These are phyloP conservation scores for Rhyacophila brunnea DNA, from an alignment of 1,140 invertebrate species.

Conservation along the genomic window DNA sequence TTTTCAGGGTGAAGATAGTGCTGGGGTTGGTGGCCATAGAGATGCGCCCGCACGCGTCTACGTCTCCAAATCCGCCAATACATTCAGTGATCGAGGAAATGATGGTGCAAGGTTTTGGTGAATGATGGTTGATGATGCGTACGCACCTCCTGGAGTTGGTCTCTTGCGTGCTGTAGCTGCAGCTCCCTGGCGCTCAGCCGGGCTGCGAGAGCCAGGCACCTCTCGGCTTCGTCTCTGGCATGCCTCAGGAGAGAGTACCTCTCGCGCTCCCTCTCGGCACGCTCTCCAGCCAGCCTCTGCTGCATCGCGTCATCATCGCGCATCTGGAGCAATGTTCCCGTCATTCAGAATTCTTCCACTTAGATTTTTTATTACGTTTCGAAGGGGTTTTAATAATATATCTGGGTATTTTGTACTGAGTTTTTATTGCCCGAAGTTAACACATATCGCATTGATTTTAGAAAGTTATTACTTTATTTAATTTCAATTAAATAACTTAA, in stretches of 20 bases:
- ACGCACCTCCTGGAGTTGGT: slow-evolving; percentile 75
- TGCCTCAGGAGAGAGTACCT: slow-evolving; percentile 84
- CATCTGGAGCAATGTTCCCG: slow-evolving; percentile 50
- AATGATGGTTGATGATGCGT: slow-evolving; percentile 13
- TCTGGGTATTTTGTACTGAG: too few species aligned
- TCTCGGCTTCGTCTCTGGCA: slow-evolving; percentile 85
- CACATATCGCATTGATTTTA: too few species aligned
- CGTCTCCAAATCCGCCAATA: too few species aligned
- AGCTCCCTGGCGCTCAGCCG: slow-evolving; percentile 83
- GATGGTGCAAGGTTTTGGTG: background rate
- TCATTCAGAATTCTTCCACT: background rate
- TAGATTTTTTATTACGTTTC: too few species aligned
- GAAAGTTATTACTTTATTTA: too few species aligned
- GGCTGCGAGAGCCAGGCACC: slow-evolving; percentile 79
- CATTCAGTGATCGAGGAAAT: too few species aligned
- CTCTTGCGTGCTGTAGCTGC: slow-evolving; percentile 78
- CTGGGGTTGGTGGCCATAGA: too few species aligned
- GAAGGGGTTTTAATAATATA: too few species aligned
- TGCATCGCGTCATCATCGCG: slow-evolving; percentile 40
- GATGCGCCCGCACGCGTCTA: too few species aligned
- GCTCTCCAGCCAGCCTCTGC: slow-evolving; percentile 59
- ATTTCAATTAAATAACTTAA: too few species aligned
- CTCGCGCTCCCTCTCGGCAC: slow-evolving; percentile 83
- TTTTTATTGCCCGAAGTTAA: too few species aligned
- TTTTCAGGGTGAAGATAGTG: too few species aligned